phyloP scores from a whole-genome alignment of 2,113 vertebrate genomes.

The Menidia beryllina region DNA sequence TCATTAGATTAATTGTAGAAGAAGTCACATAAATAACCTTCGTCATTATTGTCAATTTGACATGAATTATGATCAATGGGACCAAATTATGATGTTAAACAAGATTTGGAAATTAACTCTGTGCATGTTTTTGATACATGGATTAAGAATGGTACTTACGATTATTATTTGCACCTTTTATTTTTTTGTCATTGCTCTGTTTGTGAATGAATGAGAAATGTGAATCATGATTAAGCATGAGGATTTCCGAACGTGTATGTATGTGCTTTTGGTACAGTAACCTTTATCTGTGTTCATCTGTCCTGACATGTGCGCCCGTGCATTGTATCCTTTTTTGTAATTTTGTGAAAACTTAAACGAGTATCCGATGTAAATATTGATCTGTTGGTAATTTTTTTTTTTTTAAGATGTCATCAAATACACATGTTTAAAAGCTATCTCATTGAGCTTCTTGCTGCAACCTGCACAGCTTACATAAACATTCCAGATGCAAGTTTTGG shows the following conservation, averaged over 20 bases:
- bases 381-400: constrained; percentile 15
- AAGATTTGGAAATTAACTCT: constrained; percentile 7
- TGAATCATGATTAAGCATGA: constrained; percentile 56
- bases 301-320: constrained; percentile 8
- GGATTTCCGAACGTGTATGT: constrained; percentile 51
- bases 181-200: constrained; percentile 54
- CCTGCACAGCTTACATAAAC: not conserved
- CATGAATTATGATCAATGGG: constrained; percentile 32
- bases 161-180: constrained; percentile 61
- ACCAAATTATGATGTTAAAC: constrained; percentile 24
- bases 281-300: constrained; percentile 29
- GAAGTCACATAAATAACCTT: constrained; percentile 3
- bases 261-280: constrained; percentile 54
- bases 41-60: constrained; percentile 1
- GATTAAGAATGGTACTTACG: constrained; percentile 11
- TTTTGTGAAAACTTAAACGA: constrained; percentile 13
- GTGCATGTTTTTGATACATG: constrained; percentile 14
- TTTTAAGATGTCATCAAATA: too few relatives aligned
- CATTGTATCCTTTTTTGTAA: too few relatives aligned
- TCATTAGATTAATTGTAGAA: not conserved
- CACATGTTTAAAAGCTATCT: not conserved
- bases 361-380: constrained; percentile 18
- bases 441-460: constrained; percentile 5
- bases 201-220: constrained; percentile 70
- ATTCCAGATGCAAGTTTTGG: not conserved